These are phyloP conservation scores for Podarcis cretensis DNA, from an alignment of 2,113 vertebrate genomes.

Conservation along the genomic window DNA sequence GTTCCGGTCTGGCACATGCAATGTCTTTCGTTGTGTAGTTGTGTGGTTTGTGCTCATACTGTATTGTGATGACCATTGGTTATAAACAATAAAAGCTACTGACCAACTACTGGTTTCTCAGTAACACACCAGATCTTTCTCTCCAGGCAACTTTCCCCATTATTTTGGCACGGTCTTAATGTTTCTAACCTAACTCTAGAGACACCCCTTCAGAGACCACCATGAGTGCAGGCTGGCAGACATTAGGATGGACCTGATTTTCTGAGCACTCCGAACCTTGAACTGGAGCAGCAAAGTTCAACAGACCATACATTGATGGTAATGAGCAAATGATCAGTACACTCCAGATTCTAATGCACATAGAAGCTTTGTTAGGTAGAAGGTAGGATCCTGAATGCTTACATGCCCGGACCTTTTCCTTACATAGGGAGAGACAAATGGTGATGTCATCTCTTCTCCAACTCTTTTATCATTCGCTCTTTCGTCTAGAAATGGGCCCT, in stretches of 20 bases:
- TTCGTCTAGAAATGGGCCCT: background rate
- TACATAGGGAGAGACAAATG: background rate
- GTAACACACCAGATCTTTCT: background rate
- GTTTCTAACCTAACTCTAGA: background rate
- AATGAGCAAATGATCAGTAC: background rate
- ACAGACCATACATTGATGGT: background rate
- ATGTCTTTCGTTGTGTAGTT: too few species aligned
- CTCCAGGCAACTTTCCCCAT: too few species aligned
- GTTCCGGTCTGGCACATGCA: too few species aligned
- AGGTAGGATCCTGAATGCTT: background rate
- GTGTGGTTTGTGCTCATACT: too few species aligned
- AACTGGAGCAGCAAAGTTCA: background rate
- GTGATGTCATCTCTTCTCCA: background rate
- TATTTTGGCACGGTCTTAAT: background rate
- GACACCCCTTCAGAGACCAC: background rate
- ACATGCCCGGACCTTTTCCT: background rate
- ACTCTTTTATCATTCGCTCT: constrained; percentile 19
- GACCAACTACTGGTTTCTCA: background rate
- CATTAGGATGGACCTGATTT: background rate
- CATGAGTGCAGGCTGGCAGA: background rate
- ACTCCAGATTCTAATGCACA: background rate
- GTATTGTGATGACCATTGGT: background rate
- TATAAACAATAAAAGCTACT: too few species aligned
- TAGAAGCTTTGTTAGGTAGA: background rate
- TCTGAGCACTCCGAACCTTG: background rate